Conservation (phyloP, 1,140 invertebrate species). For the Octopus sinensis region DNA sequence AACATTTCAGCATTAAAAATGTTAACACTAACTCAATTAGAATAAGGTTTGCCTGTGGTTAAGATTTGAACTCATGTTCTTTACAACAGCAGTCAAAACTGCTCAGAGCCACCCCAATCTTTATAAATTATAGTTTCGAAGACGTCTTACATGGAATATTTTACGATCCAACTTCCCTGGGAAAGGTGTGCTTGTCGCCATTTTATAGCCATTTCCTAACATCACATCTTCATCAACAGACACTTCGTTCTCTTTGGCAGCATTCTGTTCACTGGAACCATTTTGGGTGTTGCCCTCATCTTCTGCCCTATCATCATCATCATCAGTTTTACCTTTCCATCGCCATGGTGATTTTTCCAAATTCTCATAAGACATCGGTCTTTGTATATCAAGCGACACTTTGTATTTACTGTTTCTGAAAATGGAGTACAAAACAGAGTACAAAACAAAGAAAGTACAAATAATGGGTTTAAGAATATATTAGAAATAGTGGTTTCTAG, state of each 20-base stretch:
- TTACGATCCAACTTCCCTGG: conserved; percentile 15
- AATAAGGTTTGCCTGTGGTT: too few relatives aligned
- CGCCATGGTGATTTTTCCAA: conserved; percentile 31
- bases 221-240: conserved; percentile 26
- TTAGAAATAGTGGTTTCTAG: too few relatives aligned
- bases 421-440: neutral
- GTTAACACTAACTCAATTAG: too few relatives aligned
- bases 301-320: conserved; percentile 24
- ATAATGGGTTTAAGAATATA: too few relatives aligned
- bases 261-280: conserved; percentile 23
- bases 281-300: conserved; percentile 25
- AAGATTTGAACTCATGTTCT: too few relatives aligned
- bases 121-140: too few relatives aligned
- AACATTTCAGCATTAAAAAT: too few relatives aligned
- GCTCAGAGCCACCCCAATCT: too few relatives aligned
- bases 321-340: conserved; percentile 3
- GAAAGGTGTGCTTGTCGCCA: conserved; percentile 37
- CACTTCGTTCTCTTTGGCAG: conserved; percentile 33
- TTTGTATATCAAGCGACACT: conserved; percentile 35
- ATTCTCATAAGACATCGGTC: conserved; percentile 25
- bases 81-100: too few relatives aligned
- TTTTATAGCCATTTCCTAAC: conserved; percentile 13
- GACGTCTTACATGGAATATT: neutral
- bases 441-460: too few relatives aligned
- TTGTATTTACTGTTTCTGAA: conserved; percentile 33